Percentiles rank a stretch among this genome's conserved stretches.
These are phyloP conservation scores for Cuculus canorus DNA, from an alignment of 2,797 vertebrate genomes.

Conservation along the genomic window DNA sequence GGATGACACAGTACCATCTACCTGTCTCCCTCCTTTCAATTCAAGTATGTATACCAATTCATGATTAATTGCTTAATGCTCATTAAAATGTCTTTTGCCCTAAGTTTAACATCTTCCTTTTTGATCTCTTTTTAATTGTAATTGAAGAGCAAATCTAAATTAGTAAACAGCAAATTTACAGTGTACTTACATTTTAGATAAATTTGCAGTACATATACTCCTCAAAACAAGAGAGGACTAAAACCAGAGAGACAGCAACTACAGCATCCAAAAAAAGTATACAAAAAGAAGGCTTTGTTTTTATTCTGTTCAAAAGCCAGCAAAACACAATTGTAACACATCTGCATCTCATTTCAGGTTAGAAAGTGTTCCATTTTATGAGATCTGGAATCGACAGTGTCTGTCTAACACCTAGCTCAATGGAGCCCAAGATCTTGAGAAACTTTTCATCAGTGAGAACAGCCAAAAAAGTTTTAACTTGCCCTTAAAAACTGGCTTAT, in stretches of 20 bases:
- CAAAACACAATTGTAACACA: not conserved
- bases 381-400: not conserved
- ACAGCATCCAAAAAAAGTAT: not conserved
- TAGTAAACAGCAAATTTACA: not conserved
- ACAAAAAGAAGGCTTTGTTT: rapidly evolving
- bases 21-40: not conserved
- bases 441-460: not conserved
- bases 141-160: not conserved
- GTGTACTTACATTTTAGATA: not conserved
- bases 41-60: not conserved
- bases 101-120: not conserved
- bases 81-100: not conserved
- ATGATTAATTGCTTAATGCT: not conserved
- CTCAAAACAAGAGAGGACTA: not conserved
- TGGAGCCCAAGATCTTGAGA: not conserved
- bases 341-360: not conserved
- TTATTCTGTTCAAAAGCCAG: not conserved
- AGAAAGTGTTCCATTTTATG: not conserved
- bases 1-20: not conserved
- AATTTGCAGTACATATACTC: not conserved
- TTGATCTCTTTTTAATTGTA: not conserved
- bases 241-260: not conserved
- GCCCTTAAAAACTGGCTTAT: not conserved
- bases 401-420: not conserved
- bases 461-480: not conserved